Evolutionary conservation across 2,888 invertebrate species (phyloP).

Genomic region (Callimorpha dominula): DNA sequence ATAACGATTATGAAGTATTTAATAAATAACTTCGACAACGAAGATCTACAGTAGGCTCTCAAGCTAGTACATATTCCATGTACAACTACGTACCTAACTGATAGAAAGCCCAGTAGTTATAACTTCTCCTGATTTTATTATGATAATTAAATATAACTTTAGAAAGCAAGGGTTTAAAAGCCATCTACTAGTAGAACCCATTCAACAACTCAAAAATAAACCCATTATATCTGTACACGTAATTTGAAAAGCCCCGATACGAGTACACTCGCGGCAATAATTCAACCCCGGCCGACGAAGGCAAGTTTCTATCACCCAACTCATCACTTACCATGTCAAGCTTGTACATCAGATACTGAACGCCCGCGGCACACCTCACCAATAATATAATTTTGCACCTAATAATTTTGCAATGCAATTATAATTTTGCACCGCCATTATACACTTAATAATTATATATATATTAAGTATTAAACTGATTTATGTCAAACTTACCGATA

Average conservation of each 20-base stretch:
- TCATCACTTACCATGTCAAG: constrained; percentile 74
- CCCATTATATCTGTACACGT: constrained; percentile 23
- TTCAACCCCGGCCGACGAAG: constrained; percentile 57
- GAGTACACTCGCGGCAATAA: constrained; percentile 63
- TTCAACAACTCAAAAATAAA: constrained; percentile 12
- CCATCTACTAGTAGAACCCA: neutral
- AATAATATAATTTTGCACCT: constrained; percentile 78
- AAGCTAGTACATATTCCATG: no score
- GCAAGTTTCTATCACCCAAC: constrained; percentile 69
- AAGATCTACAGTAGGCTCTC: no score
- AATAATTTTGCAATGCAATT: constrained; percentile 81
- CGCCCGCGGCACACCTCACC: constrained; percentile 62
- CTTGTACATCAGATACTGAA: constrained; percentile 70
- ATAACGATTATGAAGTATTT: no score
- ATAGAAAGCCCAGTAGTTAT: neutral
- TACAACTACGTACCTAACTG: no score
- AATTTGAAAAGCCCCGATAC: constrained; percentile 39
- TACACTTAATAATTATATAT: constrained; percentile 3
- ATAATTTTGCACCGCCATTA: constrained; percentile 62
- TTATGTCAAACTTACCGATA: neutral
- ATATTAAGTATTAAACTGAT: no score
- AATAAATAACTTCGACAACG: no score
- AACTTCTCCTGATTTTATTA: neutral
- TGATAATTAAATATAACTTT: neutral
- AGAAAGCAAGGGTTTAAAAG: neutral